Evolutionary conservation across 2,888 invertebrate genomes (phyloP).

Genomic region (Napeogenes sylphis): DNA sequence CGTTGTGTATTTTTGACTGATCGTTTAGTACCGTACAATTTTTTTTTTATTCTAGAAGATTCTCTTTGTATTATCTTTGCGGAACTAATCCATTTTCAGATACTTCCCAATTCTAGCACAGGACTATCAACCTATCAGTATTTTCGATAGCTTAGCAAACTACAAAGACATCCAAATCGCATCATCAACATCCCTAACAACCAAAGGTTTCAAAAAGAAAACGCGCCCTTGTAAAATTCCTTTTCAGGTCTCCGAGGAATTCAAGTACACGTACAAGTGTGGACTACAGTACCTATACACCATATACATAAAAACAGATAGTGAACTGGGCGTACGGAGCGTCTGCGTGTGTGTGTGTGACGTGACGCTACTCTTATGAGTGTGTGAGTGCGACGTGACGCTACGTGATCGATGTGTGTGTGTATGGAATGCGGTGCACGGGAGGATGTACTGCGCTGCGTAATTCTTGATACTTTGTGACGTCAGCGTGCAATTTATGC

Average conservation of each 20-base stretch:
- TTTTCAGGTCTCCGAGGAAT: constrained; percentile 71
- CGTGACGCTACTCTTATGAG: constrained; percentile 35
- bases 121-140: background rate
- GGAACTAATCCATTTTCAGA: background rate
- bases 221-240: constrained; percentile 68
- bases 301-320: constrained; percentile 46
- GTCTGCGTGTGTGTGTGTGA: constrained; percentile 58
- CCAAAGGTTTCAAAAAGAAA: constrained; percentile 65
- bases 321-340: constrained; percentile 52
- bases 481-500: constrained; percentile 35
- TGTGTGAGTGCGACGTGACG: constrained; percentile 48
- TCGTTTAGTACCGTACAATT: too few species aligned
- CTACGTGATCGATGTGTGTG: constrained; percentile 48
- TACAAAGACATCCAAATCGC: constrained; percentile 37
- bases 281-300: constrained; percentile 34
- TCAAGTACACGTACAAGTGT: constrained; percentile 50
- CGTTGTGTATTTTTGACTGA: too few species aligned
- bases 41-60: too few species aligned
- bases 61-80: too few species aligned
- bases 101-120: background rate
- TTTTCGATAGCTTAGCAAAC: background rate
- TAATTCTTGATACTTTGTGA: constrained; percentile 32
- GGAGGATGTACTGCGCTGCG: constrained; percentile 29
- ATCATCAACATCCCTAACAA: constrained; percentile 53
- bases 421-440: constrained; percentile 53